A percentile compares a stretch with the other conserved stretches of the same genome.
These are phyloP conservation scores for Potamarius usumacintae DNA, from an alignment of 2,113 vertebrate genomes.

Conservation along the genomic window DNA sequence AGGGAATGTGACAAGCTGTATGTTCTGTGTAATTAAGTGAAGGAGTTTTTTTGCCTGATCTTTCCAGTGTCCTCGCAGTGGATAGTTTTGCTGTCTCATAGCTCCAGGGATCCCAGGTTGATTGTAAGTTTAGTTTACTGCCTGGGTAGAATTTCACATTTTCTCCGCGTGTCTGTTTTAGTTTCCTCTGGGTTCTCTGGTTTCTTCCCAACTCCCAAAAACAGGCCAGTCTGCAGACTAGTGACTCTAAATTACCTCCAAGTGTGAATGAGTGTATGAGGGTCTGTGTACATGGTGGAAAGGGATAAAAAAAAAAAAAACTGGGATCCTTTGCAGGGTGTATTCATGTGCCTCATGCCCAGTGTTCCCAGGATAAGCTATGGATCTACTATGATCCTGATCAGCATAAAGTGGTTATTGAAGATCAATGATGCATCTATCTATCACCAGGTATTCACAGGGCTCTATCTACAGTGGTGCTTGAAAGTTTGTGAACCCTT, in stretches of 20 bases:
- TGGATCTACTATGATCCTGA: background rate
- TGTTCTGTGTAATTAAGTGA: background rate
- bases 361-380: background rate
- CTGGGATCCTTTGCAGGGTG: background rate
- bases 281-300: background rate
- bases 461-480: too few relatives aligned
- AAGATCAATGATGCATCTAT: too few relatives aligned
- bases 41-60: background rate
- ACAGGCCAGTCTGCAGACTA: background rate
- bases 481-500: too few relatives aligned
- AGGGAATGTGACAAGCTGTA: background rate
- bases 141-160: background rate
- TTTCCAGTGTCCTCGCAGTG: background rate
- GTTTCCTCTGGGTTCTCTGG: background rate
- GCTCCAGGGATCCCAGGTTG: background rate
- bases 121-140: background rate
- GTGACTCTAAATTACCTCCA: background rate
- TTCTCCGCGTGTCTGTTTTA: background rate
- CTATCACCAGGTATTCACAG: too few relatives aligned
- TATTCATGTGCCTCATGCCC: background rate
- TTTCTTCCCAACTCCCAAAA: background rate
- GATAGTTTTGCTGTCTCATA: background rate
- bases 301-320: background rate
- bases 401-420: background rate
- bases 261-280: background rate